Evolutionary conservation across 2,113 vertebrate genomes (phyloP).

Genomic region (Xiphophorus couchianus): DNA sequence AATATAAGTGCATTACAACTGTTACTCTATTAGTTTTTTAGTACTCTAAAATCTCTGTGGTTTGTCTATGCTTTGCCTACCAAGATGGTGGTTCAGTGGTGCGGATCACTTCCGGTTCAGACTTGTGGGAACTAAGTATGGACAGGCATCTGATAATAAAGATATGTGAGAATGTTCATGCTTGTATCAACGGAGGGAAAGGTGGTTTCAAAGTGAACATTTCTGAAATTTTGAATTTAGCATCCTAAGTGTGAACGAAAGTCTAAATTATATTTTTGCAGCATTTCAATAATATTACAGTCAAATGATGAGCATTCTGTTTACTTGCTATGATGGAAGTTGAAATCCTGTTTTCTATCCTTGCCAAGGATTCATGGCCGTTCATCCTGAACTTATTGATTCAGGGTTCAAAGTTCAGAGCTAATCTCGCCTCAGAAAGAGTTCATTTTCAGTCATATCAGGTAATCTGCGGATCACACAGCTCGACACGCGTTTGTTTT

Average conservation of each 20-base stretch:
- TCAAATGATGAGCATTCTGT: neutral
- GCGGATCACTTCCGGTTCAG: too few relatives aligned
- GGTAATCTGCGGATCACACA: conserved; percentile 5
- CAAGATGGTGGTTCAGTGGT: too few relatives aligned
- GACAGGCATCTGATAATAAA: too few relatives aligned
- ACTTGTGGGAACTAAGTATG: too few relatives aligned
- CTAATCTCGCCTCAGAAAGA: neutral
- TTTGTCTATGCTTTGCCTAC: too few relatives aligned
- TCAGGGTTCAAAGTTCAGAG: neutral
- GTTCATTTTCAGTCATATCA: neutral
- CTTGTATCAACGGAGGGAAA: too few relatives aligned
- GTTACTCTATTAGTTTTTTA: too few relatives aligned
- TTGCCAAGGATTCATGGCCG: neutral
- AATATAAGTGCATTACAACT: too few relatives aligned
- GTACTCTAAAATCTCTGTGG: too few relatives aligned
- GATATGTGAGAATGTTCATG: too few relatives aligned
- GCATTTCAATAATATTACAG: neutral
- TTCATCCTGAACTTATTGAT: neutral
- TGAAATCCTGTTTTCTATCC: neutral
- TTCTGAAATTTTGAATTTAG: neutral
- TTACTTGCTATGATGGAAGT: neutral
- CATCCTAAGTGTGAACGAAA: neutral
- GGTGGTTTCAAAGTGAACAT: too few relatives aligned
- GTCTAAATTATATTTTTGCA: neutral
- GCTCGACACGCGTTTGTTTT: conserved; percentile 3